These are phyloP conservation scores for Catamblyrhynchus diadema DNA, from an alignment of 2,797 vertebrate species.

Conservation along the genomic window DNA sequence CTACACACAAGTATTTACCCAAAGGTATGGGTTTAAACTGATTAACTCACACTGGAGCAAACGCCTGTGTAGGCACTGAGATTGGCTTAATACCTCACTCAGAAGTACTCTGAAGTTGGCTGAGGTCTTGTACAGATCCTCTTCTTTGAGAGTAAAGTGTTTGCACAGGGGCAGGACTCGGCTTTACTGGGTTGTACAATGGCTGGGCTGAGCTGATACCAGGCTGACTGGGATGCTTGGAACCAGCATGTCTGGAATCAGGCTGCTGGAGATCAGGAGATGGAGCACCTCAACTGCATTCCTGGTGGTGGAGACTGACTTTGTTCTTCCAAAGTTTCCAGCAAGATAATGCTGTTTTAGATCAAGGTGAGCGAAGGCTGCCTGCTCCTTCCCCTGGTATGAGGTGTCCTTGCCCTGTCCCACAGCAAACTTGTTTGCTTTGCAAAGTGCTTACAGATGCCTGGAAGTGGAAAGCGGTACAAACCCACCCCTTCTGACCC, in stretches of 20 bases:
- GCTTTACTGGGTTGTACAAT: neutral
- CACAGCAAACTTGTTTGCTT: constrained; percentile 29
- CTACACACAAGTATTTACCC: constrained; percentile 9
- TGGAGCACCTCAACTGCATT: neutral
- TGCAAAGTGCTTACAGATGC: neutral
- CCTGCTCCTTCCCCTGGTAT: neutral
- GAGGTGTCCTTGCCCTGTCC: neutral
- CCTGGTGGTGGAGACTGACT: neutral
- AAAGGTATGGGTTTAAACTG: constrained; percentile 31
- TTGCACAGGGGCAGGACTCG: neutral
- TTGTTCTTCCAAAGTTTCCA: neutral
- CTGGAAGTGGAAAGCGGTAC: neutral
- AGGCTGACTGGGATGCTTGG: neutral
- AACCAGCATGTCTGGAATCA: rapidly evolving
- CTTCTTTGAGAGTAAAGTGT: constrained; percentile 30
- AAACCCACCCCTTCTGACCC: neutral
- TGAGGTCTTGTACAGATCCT: constrained; percentile 20
- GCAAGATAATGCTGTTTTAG: neutral
- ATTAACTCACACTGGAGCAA: constrained; percentile 20
- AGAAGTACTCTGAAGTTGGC: constrained; percentile 36
- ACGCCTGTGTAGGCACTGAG: neutral
- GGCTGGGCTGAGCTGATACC: neutral
- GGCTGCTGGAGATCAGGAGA: neutral
- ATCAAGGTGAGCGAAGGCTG: neutral
- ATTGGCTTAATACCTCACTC: constrained; percentile 26